Conservation (phyloP, 2,888 invertebrate genomes). For the Drosophila vallismaia region DNA sequence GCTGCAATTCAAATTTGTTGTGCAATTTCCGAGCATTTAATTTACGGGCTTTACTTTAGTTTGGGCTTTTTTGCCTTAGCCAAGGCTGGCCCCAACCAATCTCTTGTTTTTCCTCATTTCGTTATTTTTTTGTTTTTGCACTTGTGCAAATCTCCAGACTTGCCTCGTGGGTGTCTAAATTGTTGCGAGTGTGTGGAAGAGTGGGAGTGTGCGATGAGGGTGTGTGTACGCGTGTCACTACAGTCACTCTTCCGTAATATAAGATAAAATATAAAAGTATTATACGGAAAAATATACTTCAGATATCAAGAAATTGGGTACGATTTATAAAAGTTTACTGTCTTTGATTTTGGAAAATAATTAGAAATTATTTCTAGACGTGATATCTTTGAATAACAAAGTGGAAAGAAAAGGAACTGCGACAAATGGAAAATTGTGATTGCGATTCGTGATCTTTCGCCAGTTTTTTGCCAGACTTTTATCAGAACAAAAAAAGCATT, state of each 20-base stretch:
- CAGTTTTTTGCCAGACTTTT: constrained; percentile 65
- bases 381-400: neutral
- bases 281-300: neutral
- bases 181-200: constrained; percentile 26
- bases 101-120: constrained; percentile 16
- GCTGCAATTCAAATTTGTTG: constrained; percentile 42
- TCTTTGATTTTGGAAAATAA: neutral
- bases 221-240: constrained; percentile 16
- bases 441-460: constrained; percentile 74
- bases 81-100: constrained; percentile 49
- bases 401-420: neutral
- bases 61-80: constrained; percentile 22
- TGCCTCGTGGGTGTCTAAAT: constrained; percentile 34
- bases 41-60: constrained; percentile 38
- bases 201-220: constrained; percentile 9
- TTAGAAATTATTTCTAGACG: neutral
- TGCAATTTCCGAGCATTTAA: constrained; percentile 46
- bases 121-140: constrained; percentile 51
- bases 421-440: constrained; percentile 36
- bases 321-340: neutral
- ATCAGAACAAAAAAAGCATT: constrained; percentile 56
- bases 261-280: neutral
- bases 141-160: constrained; percentile 74
- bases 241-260: constrained; percentile 16
- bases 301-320: too few relatives aligned